Evolutionary conservation across 2,797 vertebrate species (phyloP), one percentile per base, ranked within the genome.

Genomic region (Onychomys arenicola): DNA sequence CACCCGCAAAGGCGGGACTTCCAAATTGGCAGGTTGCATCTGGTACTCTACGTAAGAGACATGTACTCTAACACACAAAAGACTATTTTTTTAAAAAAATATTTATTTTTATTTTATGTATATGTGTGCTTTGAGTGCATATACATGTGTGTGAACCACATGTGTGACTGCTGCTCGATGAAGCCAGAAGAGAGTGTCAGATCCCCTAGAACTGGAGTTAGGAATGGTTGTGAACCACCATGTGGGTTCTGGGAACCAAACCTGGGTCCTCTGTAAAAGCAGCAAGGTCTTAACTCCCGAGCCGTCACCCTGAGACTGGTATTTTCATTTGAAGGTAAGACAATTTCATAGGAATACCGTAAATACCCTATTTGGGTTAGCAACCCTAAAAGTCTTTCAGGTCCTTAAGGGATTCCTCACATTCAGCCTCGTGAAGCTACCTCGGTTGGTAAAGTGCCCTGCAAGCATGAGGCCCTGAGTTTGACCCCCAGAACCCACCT

Each of bases 261-360:
- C 14, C 57, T 63, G 40, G 27, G 27, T 46, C 37, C 40, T 63
- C 40, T 84, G 40, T 63, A 84, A 84, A 46, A 84, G 16, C 40
- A 46, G 17, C 29, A 21, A 34, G 59, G 27, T 65, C 29, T 84
- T 12, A 84, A 65, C 40, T 43, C 40, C 40, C 12, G 29, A 65
- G 16, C 40, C 29, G 32, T 65, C 40, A 46, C 9, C 46, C 37
- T 19, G 49, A 65, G 83, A 67, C 81, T 77, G 29, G 52, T 37
- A 69, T n/a, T 88, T 89, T 82, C 82, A 19, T 55, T 27, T 49
- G 59, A 90, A 96, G 88, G 63, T 25, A 85, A 89, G n/a, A 73
- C 21, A 69, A 65, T 34, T 49, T 9, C 34, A 90, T 65, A 73
- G 78, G 52, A 49, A 9, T 89, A 57, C 80, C 93, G 84, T 94